Base-by-base conservation (phyloP, 2,113 vertebrate genomes). In the Crotalus horridus region DNA sequence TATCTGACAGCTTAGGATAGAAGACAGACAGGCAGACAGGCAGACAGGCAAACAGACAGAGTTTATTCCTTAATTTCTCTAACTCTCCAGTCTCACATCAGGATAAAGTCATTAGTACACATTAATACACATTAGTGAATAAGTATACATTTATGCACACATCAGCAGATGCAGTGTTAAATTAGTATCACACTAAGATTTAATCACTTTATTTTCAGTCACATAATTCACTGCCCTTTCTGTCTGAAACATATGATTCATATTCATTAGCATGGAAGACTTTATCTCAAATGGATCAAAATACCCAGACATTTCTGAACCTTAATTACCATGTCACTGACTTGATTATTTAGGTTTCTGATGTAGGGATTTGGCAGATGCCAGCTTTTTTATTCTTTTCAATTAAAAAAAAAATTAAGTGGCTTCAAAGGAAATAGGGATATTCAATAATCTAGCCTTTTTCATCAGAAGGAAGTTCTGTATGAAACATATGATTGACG, bases 301-400 rank as follows among this genome's bases (percentile, higher is more conserved):
- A 85, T 90, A 89, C 15, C 1, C 64, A 56, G 85, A 74, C 26
- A 86, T 17, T 90, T 46, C 0, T 46, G 88, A 1, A 69, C 13
- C 89, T 85, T 89, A 23, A 61, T 93, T 58, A 92, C 3, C 46
- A 88, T 94, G 61, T 74, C 6, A 88, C 3, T 85, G 46, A 6
- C 61, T 26, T 90, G 43, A 91, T 91, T 91, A 91, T 64, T 48
- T 20, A 64, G 61, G 89, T 91, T 43, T 87, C 26, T 43, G 55
- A n/a, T 2, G 0, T 10, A 54, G 12, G 17, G 17, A 46, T 59
- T 87, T 85, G 74, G 39, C 53, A 85, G 69, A 85, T 39, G 23
- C n/a, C 93, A 51, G 89, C 64, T 90, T 46, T 53, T 94, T 93
- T 29, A 53, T 88, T 55, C 39, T 64, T 92, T 8, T 2, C 48